Percentiles rank a stretch among this genome's conserved stretches.
Conservation (phyloP, 2,113 vertebrate species). For the Hemichromis elongatus region DNA sequence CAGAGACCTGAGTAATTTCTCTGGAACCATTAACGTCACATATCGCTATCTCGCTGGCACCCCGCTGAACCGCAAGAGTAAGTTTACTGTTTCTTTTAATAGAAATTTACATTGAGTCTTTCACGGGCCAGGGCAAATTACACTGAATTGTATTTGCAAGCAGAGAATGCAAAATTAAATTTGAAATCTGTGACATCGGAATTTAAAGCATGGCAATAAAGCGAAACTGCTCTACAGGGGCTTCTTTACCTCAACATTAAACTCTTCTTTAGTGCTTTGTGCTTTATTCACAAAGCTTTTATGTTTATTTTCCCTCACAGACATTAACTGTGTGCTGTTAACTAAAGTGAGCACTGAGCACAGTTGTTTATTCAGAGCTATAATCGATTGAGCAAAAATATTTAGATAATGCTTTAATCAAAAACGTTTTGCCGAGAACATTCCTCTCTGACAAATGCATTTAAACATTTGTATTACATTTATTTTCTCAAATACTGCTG, state of each 20-base stretch:
- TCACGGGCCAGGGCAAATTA: neutral
- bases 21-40: constrained; percentile 92
- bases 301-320: neutral
- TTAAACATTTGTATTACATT: neutral
- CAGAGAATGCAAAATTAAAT: neutral
- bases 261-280: neutral
- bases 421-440: neutral
- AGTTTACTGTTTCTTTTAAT: constrained; percentile 40
- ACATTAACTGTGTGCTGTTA: neutral
- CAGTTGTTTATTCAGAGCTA: neutral
- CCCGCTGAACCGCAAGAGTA: constrained; percentile 91
- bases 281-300: neutral
- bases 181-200: neutral
- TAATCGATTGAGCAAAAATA: neutral
- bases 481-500: neutral
- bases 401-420: neutral
- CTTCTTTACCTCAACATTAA: neutral
- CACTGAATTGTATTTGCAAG: neutral
- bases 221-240: constrained; percentile 1
- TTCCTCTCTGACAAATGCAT: neutral
- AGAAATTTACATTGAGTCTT: neutral
- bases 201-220: constrained; percentile 3
- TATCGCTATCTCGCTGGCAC: constrained; percentile 93
- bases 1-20: constrained; percentile 93
- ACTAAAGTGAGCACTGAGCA: neutral